Conservation (phyloP, 2,888 invertebrate genomes). For the Perizoma affinitatum region DNA sequence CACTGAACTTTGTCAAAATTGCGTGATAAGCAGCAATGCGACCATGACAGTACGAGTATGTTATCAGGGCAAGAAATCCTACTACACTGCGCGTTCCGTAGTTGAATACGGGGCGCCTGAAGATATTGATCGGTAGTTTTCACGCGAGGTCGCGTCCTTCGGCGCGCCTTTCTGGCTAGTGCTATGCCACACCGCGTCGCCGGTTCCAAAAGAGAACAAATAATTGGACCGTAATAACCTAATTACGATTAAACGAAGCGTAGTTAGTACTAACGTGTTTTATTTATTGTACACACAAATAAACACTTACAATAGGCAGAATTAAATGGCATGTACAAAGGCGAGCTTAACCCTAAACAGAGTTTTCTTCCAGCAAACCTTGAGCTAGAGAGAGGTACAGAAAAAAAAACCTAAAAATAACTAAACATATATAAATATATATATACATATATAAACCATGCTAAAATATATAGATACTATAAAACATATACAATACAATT, state of each 20-base stretch:
- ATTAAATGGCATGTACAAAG: no score
- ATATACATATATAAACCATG: no score
- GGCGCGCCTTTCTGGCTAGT: conserved; percentile 74
- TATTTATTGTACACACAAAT: no score
- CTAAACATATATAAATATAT: no score
- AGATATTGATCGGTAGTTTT: conserved; percentile 75
- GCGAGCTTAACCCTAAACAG: no score
- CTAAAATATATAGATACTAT: no score
- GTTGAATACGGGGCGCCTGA: conserved; percentile 57
- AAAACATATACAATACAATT: no score
- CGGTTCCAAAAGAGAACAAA: conserved; percentile 22
- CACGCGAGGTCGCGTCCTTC: conserved; percentile 83
- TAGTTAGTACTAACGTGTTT: no score
- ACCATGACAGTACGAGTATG: conserved; percentile 56
- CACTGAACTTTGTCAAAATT: conserved; percentile 21
- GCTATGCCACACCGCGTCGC: conserved; percentile 4
- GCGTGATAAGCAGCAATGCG: conserved; percentile 40
- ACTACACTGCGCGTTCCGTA: conserved; percentile 69
- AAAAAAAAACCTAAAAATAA: no score
- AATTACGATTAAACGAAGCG: not conserved
- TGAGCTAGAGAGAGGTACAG: no score
- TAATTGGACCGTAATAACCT: not conserved
- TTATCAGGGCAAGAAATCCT: conserved; percentile 69
- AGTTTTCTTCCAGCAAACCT: no score
- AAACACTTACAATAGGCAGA: no score